Evolutionary conservation across 2,888 invertebrate species (phyloP), one percentile per base, ranked within the genome.

Genomic region (Eupithecia centaureata): DNA sequence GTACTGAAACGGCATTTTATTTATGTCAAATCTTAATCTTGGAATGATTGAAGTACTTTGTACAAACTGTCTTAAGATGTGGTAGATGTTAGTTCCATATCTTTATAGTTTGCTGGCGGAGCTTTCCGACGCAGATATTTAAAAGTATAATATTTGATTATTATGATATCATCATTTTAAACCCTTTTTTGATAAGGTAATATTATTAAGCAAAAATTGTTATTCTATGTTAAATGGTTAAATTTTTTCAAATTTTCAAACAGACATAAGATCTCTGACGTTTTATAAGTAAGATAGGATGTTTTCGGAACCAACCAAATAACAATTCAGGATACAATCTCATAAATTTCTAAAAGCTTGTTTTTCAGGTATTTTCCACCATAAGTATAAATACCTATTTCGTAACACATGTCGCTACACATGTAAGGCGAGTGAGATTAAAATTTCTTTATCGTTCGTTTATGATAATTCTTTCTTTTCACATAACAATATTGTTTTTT

Each of bases 401-500:
- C 57, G 57, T 32, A 22, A n/a, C 28, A 28, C 54, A 30, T 28
- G 54, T 54, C 18, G 28, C 30, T 3, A 32, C 30, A 5, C 12
- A 57, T 33, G 18, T 8, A 30, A 56, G 32, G 8, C 3, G 47
- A 12, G 47, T 18, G 47, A 47, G 32, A 57, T 57, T 33, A 30
- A 1, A 27, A 56, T 28, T 56, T 57, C 30, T 57, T 32, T 57
- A 30, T 30, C 12, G 30, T 33, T 57, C 32, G 30, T 32, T 32
- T 32, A 57, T 32, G 57, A 2, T 18, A 57, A 57, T 57, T 27
- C 54, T 56, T 27, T 52, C 54, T 56, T 56, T 54, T 78, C 73
- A 75, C 70, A 75, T 76, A 76, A 79, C 74, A 77, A 22, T 71
- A 54, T 18, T 56, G 58, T 28, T 63, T 69, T 69, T 65, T 64